phyloP scores from a whole-genome alignment of 2,113 vertebrate genomes.

The Progne subis region DNA sequence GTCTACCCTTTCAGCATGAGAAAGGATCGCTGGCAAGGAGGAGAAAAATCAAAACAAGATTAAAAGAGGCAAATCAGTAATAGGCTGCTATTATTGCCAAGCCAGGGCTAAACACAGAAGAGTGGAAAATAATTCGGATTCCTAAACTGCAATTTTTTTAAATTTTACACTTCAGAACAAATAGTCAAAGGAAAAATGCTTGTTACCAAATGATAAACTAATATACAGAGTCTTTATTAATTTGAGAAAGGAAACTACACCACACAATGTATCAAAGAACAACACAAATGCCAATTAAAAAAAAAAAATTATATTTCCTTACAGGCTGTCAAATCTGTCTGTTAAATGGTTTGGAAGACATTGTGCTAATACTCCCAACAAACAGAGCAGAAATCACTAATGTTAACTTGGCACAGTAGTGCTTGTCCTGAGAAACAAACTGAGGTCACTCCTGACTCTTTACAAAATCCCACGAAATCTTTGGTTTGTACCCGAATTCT shows the following conservation, averaged over 20 bases:
- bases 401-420: background rate
- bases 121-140: background rate
- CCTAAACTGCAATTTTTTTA: background rate
- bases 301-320: background rate
- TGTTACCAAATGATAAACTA: background rate
- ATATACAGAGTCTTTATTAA: background rate
- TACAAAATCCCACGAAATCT: background rate
- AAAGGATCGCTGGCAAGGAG: conserved; percentile 7
- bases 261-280: background rate
- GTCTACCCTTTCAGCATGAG: conserved; percentile 18
- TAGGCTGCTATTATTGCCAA: background rate
- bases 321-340: background rate
- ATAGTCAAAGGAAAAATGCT: background rate
- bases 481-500: background rate
- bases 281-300: background rate
- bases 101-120: background rate
- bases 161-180: background rate
- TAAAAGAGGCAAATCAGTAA: background rate
- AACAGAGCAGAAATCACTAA: background rate
- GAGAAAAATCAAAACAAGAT: background rate
- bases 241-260: background rate
- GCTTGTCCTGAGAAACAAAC: background rate
- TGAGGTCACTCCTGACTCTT: background rate
- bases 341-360: background rate
- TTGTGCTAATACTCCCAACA: background rate